Evolutionary conservation across 2,888 invertebrate genomes (phyloP).

Genomic region (Drosophila prostipennis): DNA sequence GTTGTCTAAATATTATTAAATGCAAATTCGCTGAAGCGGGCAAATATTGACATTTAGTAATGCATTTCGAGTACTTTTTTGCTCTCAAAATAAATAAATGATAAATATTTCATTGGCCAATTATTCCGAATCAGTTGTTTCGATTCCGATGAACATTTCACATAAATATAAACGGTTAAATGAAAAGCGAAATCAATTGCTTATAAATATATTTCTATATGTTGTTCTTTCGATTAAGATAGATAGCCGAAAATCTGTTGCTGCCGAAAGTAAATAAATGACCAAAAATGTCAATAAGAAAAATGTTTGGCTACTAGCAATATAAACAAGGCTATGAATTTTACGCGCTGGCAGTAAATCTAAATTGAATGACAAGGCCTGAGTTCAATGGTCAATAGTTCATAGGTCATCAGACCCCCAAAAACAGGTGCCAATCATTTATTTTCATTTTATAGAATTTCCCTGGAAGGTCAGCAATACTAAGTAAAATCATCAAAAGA

Average conservation of each 20-base stretch:
- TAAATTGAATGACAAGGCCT: conserved; percentile 47
- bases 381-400: conserved; percentile 11
- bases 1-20: conserved; percentile 1
- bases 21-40: not conserved
- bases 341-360: conserved; percentile 49
- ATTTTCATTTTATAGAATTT: conserved; percentile 5
- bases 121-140: conserved; percentile 9
- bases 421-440: conserved; percentile 29
- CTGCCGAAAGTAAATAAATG: conserved; percentile 17
- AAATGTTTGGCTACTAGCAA: conserved; percentile 53
- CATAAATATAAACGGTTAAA: not conserved
- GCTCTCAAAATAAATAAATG: conserved; percentile 20
- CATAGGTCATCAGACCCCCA: not conserved
- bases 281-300: conserved; percentile 35
- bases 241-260: not conserved
- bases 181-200: not conserved
- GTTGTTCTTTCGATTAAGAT: conserved; percentile 22
- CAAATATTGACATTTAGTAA: not conserved
- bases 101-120: conserved; percentile 23
- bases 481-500: conserved; percentile 5
- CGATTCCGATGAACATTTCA: too few relatives aligned
- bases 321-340: conserved; percentile 56
- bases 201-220: conserved; percentile 3
- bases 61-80: not conserved
- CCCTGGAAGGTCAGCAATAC: not conserved